These are phyloP conservation scores for Chrysoperla carnea DNA, from an alignment of 1,140 invertebrate species.

Conservation along the genomic window DNA sequence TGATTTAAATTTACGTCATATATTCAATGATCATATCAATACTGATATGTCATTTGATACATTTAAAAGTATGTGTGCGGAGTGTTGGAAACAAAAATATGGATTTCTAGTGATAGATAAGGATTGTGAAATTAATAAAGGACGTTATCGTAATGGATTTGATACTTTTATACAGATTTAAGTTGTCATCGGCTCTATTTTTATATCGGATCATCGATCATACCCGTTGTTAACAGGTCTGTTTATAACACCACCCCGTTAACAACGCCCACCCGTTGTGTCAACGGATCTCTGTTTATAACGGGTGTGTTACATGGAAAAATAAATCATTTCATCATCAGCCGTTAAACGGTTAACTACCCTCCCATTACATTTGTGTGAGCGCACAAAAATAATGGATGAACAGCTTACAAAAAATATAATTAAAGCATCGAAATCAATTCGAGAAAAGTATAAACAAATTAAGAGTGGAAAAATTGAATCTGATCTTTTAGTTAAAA, in stretches of 20 bases:
- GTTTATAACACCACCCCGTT: neutral
- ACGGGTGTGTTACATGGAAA: neutral
- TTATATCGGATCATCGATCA: neutral
- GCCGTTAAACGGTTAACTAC: too few relatives aligned
- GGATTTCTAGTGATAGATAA: conserved; percentile 10
- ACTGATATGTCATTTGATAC: conserved; percentile 7
- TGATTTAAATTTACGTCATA: conserved; percentile 7
- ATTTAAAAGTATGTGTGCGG: conserved; percentile 9
- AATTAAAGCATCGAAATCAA: conserved; percentile 3
- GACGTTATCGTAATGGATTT: conserved; percentile 7
- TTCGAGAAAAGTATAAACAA: conserved; percentile 3
- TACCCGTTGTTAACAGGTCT: neutral
- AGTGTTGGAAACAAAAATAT: conserved; percentile 7
- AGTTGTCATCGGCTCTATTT: neutral
- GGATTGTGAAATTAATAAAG: conserved; percentile 9
- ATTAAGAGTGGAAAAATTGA: conserved; percentile 4
- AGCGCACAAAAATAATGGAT: too few relatives aligned
- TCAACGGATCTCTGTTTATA: neutral
- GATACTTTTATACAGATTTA: neutral
- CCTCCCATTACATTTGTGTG: too few relatives aligned
- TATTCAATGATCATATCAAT: conserved; percentile 6
- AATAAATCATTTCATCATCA: neutral
- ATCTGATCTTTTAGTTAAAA: conserved; percentile 2
- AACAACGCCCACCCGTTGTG: too few relatives aligned
- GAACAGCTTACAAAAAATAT: neutral